A percentile compares a stretch with the other conserved stretches of the same genome.
Conservation (phyloP, 1,140 invertebrate species). For the Laupala kohalensis region DNA sequence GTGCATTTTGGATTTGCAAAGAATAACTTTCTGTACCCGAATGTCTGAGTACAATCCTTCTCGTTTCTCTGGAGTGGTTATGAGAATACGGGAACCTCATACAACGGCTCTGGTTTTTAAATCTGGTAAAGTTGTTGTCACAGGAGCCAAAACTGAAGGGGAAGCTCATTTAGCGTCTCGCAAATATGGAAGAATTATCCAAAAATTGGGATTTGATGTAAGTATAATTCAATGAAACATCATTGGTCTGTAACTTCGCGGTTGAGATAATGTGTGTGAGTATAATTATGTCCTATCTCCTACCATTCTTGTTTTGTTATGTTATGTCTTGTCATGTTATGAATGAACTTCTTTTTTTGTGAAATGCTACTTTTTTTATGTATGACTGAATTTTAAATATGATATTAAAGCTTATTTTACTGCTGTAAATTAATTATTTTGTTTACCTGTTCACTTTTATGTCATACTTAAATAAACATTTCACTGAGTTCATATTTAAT, state of each 20-base stretch:
- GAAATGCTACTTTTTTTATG: no score
- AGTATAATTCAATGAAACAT: no score
- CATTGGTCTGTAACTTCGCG: background rate
- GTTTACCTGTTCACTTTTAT: no score
- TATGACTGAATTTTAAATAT: no score
- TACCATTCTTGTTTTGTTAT: background rate
- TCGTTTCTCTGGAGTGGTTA: constrained; percentile 95
- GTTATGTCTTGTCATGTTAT: no score
- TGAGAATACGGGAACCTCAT: constrained; percentile 91
- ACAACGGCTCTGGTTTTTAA: constrained; percentile 96
- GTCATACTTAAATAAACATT: no score
- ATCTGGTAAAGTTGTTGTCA: constrained; percentile 97
- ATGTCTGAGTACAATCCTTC: constrained; percentile 99
- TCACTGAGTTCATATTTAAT: no score
- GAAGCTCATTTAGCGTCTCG: constrained; percentile 84
- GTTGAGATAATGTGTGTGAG: background rate
- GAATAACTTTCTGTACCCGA: constrained; percentile 89
- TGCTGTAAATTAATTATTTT: no score
- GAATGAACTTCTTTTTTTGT: no score
- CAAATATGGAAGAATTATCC: constrained; percentile 96
- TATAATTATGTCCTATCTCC: background rate
- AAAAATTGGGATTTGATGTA: constrained; percentile 93
- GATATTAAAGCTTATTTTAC: no score
- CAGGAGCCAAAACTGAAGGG: constrained; percentile 92
- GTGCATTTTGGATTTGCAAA: constrained; percentile 72